Evolutionary conservation across 2,797 vertebrate species (phyloP).

Genomic region (Poecilia wingei): DNA sequence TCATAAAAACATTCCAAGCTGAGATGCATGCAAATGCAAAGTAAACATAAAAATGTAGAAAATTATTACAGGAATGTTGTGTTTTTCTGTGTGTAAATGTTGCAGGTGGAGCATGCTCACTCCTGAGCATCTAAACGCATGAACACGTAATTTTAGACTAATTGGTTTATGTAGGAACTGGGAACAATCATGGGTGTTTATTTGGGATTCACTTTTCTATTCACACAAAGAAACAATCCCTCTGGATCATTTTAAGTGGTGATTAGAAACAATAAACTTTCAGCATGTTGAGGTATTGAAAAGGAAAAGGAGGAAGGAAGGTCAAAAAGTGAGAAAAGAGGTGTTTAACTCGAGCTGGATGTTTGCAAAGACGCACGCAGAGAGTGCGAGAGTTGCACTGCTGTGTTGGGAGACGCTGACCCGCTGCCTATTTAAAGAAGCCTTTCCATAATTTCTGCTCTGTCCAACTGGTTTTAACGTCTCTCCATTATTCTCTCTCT

Average conservation of each 20-base stretch:
- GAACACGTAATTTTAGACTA: conserved; percentile 57
- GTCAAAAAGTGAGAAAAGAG: conserved; percentile 43
- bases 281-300: conserved; percentile 3
- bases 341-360: conserved; percentile 43
- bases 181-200: conserved; percentile 1
- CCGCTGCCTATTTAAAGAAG: conserved; percentile 57
- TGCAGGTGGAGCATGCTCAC: conserved; percentile 64
- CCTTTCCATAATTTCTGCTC: conserved; percentile 64
- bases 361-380: conserved; percentile 51
- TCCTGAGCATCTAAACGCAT: conserved; percentile 45
- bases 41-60: conserved; percentile 59
- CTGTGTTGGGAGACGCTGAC: conserved; percentile 62
- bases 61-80: conserved; percentile 59
- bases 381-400: conserved; percentile 45
- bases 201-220: conserved; percentile 36
- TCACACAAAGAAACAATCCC: conserved; percentile 6
- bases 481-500: conserved; percentile 42
- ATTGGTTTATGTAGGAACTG: conserved; percentile 43
- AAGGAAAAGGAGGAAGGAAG: conserved; percentile 32
- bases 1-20: conserved; percentile 53
- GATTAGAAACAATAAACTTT: conserved; percentile 15
- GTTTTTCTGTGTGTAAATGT: conserved; percentile 31
- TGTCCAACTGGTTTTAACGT: conserved; percentile 66
- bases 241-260: conserved; percentile 11
- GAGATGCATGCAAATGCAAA: conserved; percentile 47